These are phyloP conservation scores for Alces alces DNA, from an alignment of 2,113 vertebrate species.

Conservation along the genomic window DNA sequence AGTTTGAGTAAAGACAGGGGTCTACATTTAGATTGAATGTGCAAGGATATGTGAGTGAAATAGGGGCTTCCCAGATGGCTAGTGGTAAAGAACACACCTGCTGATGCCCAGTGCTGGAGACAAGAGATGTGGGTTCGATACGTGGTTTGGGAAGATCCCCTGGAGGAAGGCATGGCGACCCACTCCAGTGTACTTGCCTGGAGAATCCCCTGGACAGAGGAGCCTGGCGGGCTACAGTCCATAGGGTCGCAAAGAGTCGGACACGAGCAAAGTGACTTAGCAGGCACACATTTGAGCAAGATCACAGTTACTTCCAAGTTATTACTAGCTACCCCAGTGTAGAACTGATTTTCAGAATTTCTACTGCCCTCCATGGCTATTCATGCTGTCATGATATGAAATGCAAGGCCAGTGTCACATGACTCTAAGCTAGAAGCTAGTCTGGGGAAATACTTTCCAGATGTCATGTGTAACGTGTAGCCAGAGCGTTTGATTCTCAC, in stretches of 20 bases:
- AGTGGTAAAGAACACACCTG: not conserved
- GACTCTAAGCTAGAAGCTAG: not conserved
- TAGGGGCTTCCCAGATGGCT: not conserved
- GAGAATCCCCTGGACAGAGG: not conserved
- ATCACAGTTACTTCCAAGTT: not conserved
- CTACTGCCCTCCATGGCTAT: not conserved
- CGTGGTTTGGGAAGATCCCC: not conserved
- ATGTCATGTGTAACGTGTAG: not conserved
- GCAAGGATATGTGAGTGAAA: not conserved
- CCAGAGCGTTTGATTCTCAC: not conserved
- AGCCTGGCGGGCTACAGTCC: not conserved
- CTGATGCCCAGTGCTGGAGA: not conserved
- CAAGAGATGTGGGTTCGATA: not conserved
- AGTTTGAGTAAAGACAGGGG: not conserved
- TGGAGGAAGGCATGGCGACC: not conserved
- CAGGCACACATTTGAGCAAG: fast-evolving
- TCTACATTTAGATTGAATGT: not conserved
- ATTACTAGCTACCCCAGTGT: not conserved
- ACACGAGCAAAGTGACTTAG: not conserved
- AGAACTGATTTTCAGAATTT: not conserved
- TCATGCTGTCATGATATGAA: not conserved
- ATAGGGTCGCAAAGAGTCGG: not conserved
- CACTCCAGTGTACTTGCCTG: not conserved
- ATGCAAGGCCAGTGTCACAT: not conserved
- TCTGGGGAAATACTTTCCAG: not conserved